A percentile compares a stretch with the other conserved stretches of the same genome.
phyloP scores from a whole-genome alignment of 2,888 invertebrate species.

The Leptinotarsa rubiginosa region DNA sequence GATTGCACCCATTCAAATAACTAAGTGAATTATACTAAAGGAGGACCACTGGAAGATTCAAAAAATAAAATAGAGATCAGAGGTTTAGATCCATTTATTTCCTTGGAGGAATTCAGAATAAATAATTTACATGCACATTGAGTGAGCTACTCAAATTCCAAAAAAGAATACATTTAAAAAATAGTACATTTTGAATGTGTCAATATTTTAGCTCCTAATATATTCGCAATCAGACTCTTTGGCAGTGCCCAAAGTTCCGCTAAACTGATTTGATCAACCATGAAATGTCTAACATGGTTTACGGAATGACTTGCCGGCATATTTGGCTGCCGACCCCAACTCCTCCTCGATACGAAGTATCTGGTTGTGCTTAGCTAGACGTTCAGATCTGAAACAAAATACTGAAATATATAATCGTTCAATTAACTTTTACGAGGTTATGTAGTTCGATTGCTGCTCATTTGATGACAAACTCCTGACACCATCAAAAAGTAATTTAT shows the following conservation, averaged over 20 bases:
- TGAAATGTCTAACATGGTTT: conserved; percentile 71
- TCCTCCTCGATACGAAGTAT: conserved; percentile 98
- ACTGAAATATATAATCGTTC: neutral
- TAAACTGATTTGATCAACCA: neutral
- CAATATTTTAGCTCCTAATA: conserved; percentile 10
- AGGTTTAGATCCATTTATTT: neutral
- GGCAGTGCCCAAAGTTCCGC: conserved; percentile 15
- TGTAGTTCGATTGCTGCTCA: neutral
- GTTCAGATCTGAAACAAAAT: conserved; percentile 75
- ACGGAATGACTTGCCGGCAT: conserved; percentile 96
- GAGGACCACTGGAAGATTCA: too few relatives aligned
- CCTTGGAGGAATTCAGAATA: neutral
- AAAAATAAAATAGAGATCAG: too few relatives aligned
- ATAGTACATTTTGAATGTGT: neutral
- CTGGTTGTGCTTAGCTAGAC: conserved; percentile 99
- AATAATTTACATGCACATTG: neutral
- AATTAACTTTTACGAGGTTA: neutral
- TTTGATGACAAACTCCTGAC: neutral
- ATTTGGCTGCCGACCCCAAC: conserved; percentile 90
- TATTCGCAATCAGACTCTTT: conserved; percentile 11
- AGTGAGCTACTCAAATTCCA: neutral
- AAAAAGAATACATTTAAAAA: neutral
- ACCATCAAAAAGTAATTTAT: too few relatives aligned
- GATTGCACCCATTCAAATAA: too few relatives aligned
- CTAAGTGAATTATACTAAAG: too few relatives aligned